Evolutionary conservation across 2,888 invertebrate species (phyloP), one percentile per base, ranked within the genome.

Genomic region (Drosophila meridiana): DNA sequence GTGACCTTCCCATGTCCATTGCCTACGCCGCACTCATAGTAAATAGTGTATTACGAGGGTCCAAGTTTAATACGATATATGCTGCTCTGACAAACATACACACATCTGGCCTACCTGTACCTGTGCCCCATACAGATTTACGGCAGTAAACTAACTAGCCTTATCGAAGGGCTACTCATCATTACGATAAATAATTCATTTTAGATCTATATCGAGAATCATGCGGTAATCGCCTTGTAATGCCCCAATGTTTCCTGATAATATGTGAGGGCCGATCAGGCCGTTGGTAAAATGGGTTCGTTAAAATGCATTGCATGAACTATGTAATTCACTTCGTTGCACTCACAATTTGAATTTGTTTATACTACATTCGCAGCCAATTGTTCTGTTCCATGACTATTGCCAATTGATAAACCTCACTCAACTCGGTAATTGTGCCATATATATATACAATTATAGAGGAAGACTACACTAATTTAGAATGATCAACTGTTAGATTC

Each of bases 161-260:
- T 67, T 67, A 71, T 65, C 70, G 88, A 82, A 87, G 85, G 83
- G 88, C 83, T 73, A 26, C 56, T 38, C 70, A 57, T 38, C 70
- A 57, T 62, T 62, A 64, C 53, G 43, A 78, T 84, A 84, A 82
- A 84, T 84, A 82, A 82, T 84, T 84, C 79, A 82, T 72, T 82
- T 62, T 28, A 62, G 63, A 73, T 61, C 42, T 53, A 14, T 57
- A 66, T 59, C 50, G 52, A 70, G 67, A 76, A 64, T 66, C 71
- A 83, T 78, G 73, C 55, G 52, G 59, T 65, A 62, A 77, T 62
- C 74, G 56, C 56, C 55, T 73, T 66, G 68, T 40, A 52, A 59
- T 62, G 68, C 34, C 52, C 8, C 38, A 28, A 6, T 34, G 47
- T 55, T 76, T 76, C 78, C 76, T 64, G 36, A 55, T 61, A 14